A percentile compares a stretch with the other conserved stretches of the same genome.
Evolutionary conservation across 1,140 invertebrate species (phyloP).

Genomic region (Eueides isabella): DNA sequence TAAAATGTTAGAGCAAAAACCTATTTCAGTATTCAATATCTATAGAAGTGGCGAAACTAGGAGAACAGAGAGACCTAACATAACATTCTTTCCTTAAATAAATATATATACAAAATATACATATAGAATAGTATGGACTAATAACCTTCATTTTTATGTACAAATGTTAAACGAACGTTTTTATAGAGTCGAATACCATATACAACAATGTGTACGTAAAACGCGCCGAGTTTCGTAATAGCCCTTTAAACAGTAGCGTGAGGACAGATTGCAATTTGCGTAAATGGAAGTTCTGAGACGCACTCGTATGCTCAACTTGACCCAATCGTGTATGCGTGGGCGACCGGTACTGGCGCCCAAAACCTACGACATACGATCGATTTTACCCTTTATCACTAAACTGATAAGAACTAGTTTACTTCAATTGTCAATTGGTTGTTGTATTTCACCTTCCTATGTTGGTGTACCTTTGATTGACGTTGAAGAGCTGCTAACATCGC

Average conservation of each 20-base stretch:
- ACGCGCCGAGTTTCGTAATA: neutral
- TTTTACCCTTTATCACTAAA: neutral
- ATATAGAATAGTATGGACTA: neutral
- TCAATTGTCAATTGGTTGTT: neutral
- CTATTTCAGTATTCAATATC: too few species aligned
- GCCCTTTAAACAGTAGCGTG: conserved; percentile 29
- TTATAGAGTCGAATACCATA: neutral
- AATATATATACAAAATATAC: neutral
- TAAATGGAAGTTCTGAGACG: conserved; percentile 51
- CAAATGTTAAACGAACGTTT: neutral
- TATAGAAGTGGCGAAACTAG: too few species aligned
- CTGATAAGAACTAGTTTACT: neutral
- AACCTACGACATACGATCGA: conserved; percentile 14
- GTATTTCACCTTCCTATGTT: conserved; percentile 11
- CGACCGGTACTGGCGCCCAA: conserved; percentile 32
- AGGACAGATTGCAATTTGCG: conserved; percentile 46
- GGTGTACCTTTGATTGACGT: conserved; percentile 28
- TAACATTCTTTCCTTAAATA: too few species aligned
- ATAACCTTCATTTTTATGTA: neutral
- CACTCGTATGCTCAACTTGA: conserved; percentile 54
- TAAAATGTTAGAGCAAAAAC: too few species aligned
- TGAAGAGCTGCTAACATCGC: conserved; percentile 33
- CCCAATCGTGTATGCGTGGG: conserved; percentile 52
- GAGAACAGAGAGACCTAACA: too few species aligned
- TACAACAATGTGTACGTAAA: neutral